These are phyloP conservation scores for Scaptomyza polygonia DNA, from an alignment of 2,888 invertebrate species.

Conservation along the genomic window DNA sequence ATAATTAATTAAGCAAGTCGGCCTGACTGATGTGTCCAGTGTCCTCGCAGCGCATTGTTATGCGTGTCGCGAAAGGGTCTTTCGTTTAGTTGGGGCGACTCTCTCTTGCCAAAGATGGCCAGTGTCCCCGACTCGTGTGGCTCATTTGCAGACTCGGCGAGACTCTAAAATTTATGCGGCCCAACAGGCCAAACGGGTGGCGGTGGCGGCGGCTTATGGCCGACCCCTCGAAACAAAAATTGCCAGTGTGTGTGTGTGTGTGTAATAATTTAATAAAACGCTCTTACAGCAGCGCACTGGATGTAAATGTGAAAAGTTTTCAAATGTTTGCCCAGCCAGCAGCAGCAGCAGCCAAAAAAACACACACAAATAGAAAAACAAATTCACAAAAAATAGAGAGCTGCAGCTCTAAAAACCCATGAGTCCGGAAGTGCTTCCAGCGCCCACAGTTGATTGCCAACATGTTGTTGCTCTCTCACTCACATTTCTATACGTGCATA, in stretches of 20 bases:
- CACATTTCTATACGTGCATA: slow-evolving; percentile 33
- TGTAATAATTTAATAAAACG: slow-evolving; percentile 78
- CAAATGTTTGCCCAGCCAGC: slow-evolving; percentile 69
- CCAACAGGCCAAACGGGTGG: slow-evolving; percentile 48
- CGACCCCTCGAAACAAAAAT: neutral
- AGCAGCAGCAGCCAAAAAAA: slow-evolving; percentile 42
- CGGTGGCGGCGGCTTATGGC: slow-evolving; percentile 33
- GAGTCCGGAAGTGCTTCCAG: slow-evolving; percentile 67
- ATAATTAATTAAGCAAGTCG: slow-evolving; percentile 78
- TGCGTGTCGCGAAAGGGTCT: slow-evolving; percentile 69
- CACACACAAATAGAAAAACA: neutral
- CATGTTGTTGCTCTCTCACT: slow-evolving; percentile 52
- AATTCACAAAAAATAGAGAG: slow-evolving; percentile 15
- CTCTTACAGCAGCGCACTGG: slow-evolving; percentile 73
- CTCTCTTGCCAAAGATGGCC: slow-evolving; percentile 28
- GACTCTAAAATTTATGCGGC: slow-evolving; percentile 67
- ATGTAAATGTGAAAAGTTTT: slow-evolving; percentile 79
- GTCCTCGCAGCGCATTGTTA: slow-evolving; percentile 59
- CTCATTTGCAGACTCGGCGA: slow-evolving; percentile 64
- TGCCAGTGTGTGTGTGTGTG: slow-evolving; percentile 47
- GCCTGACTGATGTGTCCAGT: slow-evolving; percentile 73
- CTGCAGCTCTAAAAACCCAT: slow-evolving; percentile 38
- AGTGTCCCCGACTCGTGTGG: slow-evolving; percentile 51
- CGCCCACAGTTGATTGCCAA: slow-evolving; percentile 67
- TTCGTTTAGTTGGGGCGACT: slow-evolving; percentile 50